Conservation (phyloP, 1,140 invertebrate genomes). For the Drepana arcuata region DNA sequence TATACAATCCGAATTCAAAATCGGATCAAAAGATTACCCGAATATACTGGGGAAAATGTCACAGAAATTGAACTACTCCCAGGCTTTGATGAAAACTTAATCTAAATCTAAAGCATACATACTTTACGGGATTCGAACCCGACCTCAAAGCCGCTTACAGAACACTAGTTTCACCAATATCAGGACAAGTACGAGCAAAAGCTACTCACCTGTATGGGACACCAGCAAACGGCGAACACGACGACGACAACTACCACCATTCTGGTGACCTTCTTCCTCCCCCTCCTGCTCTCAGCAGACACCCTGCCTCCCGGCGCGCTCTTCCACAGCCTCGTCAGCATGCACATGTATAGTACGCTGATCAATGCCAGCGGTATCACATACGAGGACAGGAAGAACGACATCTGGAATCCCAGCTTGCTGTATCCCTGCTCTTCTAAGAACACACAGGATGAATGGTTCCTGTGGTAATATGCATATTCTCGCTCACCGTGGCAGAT, state of each 20-base stretch:
- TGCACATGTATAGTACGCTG: slow-evolving; percentile 90
- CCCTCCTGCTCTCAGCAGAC: slow-evolving; percentile 79
- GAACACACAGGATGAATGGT: slow-evolving; percentile 78
- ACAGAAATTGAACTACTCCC: no score
- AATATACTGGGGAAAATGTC: no score
- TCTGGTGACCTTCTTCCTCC: slow-evolving; percentile 91
- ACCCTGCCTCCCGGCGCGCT: slow-evolving; percentile 81
- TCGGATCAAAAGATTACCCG: no score
- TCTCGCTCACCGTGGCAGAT: slow-evolving; percentile 85
- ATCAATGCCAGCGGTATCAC: slow-evolving; percentile 89
- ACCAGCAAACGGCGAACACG: slow-evolving; percentile 96
- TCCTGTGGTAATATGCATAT: slow-evolving; percentile 74
- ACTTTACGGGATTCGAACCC: no score
- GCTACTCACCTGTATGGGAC: slow-evolving; percentile 89
- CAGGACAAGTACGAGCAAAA: no score
- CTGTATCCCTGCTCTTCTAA: slow-evolving; percentile 78
- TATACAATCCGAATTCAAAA: no score
- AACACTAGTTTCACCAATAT: no score
- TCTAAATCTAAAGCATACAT: no score
- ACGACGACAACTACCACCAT: slow-evolving; percentile 95
- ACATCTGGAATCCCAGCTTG: slow-evolving; percentile 81
- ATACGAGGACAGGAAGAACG: slow-evolving; percentile 90
- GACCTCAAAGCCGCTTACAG: no score
- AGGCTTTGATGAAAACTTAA: no score
- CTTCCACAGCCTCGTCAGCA: slow-evolving; percentile 91